These are phyloP conservation scores for Fulmarus glacialis DNA, from an alignment of 2,113 vertebrate genomes.

Conservation along the genomic window DNA sequence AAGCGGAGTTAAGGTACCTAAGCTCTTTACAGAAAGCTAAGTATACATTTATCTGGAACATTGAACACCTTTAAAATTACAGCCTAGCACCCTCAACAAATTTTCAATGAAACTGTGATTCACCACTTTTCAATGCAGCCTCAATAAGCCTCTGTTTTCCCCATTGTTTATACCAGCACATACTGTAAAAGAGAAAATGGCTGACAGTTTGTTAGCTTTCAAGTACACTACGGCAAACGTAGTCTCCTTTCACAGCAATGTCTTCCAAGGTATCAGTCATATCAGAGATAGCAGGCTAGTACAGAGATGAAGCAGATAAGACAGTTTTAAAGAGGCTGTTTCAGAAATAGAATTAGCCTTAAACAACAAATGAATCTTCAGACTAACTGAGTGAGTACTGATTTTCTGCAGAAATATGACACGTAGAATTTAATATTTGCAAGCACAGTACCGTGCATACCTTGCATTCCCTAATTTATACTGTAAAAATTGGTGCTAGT, in stretches of 20 bases:
- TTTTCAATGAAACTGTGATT: background rate
- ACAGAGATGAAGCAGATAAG: constrained; percentile 14
- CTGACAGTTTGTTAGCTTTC: background rate
- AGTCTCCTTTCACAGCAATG: background rate
- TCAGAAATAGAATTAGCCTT: background rate
- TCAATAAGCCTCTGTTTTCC: background rate
- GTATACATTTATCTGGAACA: background rate
- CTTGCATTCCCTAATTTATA: background rate
- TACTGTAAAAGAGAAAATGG: background rate
- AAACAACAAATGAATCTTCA: background rate
- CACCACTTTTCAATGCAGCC: background rate
- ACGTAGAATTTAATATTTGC: background rate
- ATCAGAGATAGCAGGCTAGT: background rate
- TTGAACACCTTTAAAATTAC: background rate
- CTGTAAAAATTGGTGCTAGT: background rate
- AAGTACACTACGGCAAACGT: background rate
- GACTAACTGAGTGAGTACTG: background rate
- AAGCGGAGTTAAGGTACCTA: background rate
- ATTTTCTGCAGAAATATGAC: background rate
- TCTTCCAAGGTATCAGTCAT: background rate
- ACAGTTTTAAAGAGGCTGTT: background rate
- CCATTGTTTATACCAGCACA: background rate
- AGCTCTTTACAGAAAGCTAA: background rate
- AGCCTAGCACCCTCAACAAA: background rate
- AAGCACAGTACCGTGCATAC: background rate